Conservation (phyloP, 1,140 invertebrate genomes). For the Drosophila parabipectinata region DNA sequence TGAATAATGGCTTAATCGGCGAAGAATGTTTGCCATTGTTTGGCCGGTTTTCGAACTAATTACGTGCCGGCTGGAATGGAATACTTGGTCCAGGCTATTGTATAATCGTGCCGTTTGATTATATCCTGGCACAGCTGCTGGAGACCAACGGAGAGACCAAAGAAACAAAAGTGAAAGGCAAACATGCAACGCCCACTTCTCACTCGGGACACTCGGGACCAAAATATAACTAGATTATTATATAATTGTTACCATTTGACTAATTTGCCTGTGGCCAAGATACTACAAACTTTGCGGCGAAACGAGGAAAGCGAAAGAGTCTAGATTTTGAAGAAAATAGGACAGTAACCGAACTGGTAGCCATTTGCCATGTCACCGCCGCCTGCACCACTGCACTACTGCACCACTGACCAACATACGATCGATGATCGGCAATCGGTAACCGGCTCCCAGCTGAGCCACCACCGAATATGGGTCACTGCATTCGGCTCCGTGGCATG, state of each 20-base stretch:
- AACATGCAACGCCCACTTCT: slow-evolving; percentile 76
- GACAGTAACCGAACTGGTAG: slow-evolving; percentile 43
- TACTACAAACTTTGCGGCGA: slow-evolving; percentile 18
- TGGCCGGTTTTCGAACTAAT: slow-evolving; percentile 19
- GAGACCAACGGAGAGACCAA: slow-evolving; percentile 9
- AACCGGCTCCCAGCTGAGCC: slow-evolving; percentile 48
- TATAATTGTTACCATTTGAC: slow-evolving; percentile 74
- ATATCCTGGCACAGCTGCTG: slow-evolving; percentile 61
- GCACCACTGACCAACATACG: slow-evolving; percentile 69
- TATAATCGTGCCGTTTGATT: slow-evolving; percentile 60
- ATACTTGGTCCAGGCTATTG: slow-evolving; percentile 39
- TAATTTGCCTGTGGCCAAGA: slow-evolving; percentile 61
- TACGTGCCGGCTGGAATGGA: slow-evolving; percentile 20
- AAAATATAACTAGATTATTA: slow-evolving; percentile 67
- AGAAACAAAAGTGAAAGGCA: slow-evolving; percentile 70
- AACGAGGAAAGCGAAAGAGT: slow-evolving; percentile 33
- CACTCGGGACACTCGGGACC: slow-evolving; percentile 33
- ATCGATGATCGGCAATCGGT: slow-evolving; percentile 6
- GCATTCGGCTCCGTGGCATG: slow-evolving; percentile 26
- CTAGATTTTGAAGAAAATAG: slow-evolving; percentile 29
- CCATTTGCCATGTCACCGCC: slow-evolving; percentile 47
- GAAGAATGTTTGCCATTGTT: slow-evolving; percentile 31
- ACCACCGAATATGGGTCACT: slow-evolving; percentile 59
- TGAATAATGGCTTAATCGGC: slow-evolving; percentile 79
- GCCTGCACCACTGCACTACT: slow-evolving; percentile 5